Evolutionary conservation across 2,113 vertebrate genomes (phyloP), one percentile per base, ranked within the genome.

Genomic region (Desmodus rotundus): DNA sequence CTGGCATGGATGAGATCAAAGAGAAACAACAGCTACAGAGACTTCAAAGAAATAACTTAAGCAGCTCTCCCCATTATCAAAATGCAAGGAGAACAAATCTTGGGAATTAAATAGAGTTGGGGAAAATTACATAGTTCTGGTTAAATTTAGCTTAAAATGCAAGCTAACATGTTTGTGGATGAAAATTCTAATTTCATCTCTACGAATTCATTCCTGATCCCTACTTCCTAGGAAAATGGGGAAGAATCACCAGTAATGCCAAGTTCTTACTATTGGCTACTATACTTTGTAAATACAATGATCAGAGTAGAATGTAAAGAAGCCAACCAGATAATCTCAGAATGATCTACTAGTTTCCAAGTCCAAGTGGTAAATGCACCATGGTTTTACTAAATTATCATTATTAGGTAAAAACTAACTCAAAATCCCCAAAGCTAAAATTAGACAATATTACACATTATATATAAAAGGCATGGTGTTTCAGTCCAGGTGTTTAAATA

Each of bases 351-450:
- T 41, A 61, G 28, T 61, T 65, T 63, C 77, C 36, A 43, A 41
- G 17, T 83, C 9, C 24, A 73, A 56, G 24, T 17, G 14, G 77
- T 24, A 95, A 89, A 80, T 28, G 43, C 12, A 47, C 11, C 52
- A 41, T 61, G 26, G 58, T 61, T 61, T 61, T 28, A 61, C 58
- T 61, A 26, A 61, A n/a, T 43, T 31, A 17, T 33, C 28, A 87
- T 38, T 74, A 41, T 50, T 84, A 70, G 36, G 12, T 41, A 76
- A 77, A 33, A 87, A 89, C 33, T 26, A 81, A 92, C 24, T 81
- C 87, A 81, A 87, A 94, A 88, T 70, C 50, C 50, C 67, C 86
- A 65, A 86, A 91, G 26, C 15, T 85, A 89, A 95, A 87, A 81
- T 9, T 10, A 80, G 26, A 80, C 43, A 43, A 52, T 22, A 63